Conservation (phyloP, 2,888 invertebrate genomes). For the Drosophila imparisetae region DNA sequence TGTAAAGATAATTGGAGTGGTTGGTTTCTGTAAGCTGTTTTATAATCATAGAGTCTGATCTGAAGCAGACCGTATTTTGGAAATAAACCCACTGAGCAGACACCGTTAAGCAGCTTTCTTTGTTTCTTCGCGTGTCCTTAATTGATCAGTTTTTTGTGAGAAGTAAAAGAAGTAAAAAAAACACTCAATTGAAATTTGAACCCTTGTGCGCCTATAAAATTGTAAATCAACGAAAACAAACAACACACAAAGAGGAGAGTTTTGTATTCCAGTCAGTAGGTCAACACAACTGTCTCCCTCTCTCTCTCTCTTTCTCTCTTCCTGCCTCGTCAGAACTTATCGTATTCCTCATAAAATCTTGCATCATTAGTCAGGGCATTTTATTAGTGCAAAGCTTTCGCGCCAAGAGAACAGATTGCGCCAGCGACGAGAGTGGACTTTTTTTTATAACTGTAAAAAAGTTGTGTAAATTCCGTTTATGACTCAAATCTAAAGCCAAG, state of each 20-base stretch:
- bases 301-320: not conserved
- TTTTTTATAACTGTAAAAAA: constrained; percentile 43
- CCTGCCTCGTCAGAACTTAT: constrained; percentile 5
- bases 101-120: not conserved
- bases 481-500: constrained; percentile 37
- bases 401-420: constrained; percentile 2
- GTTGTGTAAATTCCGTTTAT: constrained; percentile 52
- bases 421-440: not conserved
- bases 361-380: constrained; percentile 24
- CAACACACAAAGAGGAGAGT: not conserved
- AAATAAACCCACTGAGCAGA: not conserved
- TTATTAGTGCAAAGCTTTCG: not conserved
- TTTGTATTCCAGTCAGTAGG: constrained; percentile 26
- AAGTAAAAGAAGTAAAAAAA: not conserved
- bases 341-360: constrained; percentile 6
- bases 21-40: not conserved
- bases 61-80: not conserved
- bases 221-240: not conserved
- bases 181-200: not conserved
- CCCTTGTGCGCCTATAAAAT: not conserved
- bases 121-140: not conserved
- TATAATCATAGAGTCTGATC: not conserved
- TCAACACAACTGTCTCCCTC: constrained; percentile 22
- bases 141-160: not conserved
- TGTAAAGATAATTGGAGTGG: not conserved